These are phyloP conservation scores for Oxycera nigricornis DNA, from an alignment of 2,888 invertebrate species.

Conservation along the genomic window DNA sequence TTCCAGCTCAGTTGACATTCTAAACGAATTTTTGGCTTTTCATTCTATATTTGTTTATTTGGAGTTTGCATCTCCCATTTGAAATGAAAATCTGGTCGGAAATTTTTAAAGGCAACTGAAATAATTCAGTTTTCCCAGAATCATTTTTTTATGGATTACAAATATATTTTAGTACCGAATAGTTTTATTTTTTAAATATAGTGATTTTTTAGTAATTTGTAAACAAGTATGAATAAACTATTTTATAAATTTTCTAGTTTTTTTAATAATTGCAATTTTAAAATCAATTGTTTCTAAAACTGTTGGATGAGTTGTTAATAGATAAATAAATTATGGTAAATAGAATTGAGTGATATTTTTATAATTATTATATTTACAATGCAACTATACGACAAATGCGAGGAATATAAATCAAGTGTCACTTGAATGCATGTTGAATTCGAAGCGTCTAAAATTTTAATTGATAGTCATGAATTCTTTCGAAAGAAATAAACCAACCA, in stretches of 20 bases:
- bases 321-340: constrained; percentile 29
- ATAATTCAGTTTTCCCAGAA: too few relatives aligned
- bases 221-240: too few relatives aligned
- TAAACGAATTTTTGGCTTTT: background rate
- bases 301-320: constrained; percentile 8
- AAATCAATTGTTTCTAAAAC: background rate
- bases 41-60: background rate
- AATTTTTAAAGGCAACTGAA: too few relatives aligned
- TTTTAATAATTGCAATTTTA: background rate
- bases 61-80: background rate
- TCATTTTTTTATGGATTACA: too few relatives aligned
- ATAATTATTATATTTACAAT: constrained; percentile 32
- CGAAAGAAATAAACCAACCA: too few relatives aligned
- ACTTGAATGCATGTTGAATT: constrained; percentile 24
- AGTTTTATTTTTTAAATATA: too few relatives aligned
- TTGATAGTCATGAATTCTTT: too few relatives aligned
- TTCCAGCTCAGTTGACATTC: background rate
- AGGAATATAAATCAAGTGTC: constrained; percentile 31
- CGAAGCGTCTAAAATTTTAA: too few relatives aligned
- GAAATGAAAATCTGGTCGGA: too few relatives aligned
- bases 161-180: too few relatives aligned
- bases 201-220: too few relatives aligned
- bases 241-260: too few relatives aligned
- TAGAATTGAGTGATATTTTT: constrained; percentile 40
- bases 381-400: constrained; percentile 8